Evolutionary conservation across 1,140 invertebrate genomes (phyloP).

Genomic region (Lanistes nyassanus): DNA sequence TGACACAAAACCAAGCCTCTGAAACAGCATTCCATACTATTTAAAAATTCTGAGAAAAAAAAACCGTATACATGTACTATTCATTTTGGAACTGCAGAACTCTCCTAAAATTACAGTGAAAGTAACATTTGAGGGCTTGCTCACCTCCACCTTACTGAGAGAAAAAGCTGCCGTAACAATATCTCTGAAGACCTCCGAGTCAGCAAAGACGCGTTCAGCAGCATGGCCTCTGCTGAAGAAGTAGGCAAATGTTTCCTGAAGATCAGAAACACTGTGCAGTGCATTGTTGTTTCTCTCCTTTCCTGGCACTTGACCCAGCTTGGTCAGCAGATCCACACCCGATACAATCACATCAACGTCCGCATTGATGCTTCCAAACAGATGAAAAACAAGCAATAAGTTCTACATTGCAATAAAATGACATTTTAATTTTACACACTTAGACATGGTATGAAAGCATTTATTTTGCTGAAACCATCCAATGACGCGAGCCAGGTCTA

Average conservation of each 20-base stretch:
- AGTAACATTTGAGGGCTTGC: background rate
- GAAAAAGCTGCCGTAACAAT: conserved; percentile 61
- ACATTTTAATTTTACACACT: too few species aligned
- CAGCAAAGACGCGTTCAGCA: conserved; percentile 64
- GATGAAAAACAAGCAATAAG: background rate
- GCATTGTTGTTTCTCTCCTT: conserved; percentile 56
- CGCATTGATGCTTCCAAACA: conserved; percentile 66
- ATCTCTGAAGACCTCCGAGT: conserved; percentile 49
- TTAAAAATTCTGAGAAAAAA: background rate
- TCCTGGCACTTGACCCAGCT: conserved; percentile 50
- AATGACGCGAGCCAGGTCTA: too few species aligned
- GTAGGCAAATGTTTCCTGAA: conserved; percentile 66
- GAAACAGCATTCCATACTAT: background rate
- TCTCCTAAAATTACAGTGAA: background rate
- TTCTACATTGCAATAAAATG: too few species aligned
- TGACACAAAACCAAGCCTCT: too few species aligned
- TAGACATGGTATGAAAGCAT: too few species aligned
- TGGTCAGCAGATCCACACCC: conserved; percentile 60
- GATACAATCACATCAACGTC: conserved; percentile 69
- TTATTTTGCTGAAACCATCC: too few species aligned
- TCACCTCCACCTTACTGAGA: conserved; percentile 52
- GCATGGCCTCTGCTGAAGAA: conserved; percentile 68
- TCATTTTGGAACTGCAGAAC: background rate
- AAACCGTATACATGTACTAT: background rate
- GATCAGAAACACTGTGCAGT: conserved; percentile 56